phyloP scores from a whole-genome alignment of 1,140 invertebrate species.

The Zophobas morio region DNA sequence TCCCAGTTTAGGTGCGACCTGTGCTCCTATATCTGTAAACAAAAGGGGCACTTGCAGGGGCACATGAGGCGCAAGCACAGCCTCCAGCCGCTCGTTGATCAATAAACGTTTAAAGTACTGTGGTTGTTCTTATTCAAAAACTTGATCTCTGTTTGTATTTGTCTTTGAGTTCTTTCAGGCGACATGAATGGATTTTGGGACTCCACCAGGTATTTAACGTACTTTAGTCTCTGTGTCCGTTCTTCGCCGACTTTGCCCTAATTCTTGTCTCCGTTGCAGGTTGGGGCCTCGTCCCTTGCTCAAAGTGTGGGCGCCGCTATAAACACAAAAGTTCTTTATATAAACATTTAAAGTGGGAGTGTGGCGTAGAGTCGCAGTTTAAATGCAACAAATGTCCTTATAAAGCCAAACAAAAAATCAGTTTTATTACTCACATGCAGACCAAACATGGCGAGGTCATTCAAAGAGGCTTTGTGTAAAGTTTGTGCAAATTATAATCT shows the following conservation, averaged over 20 bases:
- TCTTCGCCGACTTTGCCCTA: not conserved
- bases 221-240: slow-evolving; percentile 1
- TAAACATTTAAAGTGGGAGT: slow-evolving; percentile 73
- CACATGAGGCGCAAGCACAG: slow-evolving; percentile 60
- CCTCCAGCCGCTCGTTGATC: not conserved
- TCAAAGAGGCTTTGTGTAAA: not conserved
- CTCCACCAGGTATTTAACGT: not conserved
- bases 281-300: not conserved
- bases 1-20: slow-evolving; percentile 74
- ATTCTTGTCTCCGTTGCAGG: slow-evolving; percentile 7
- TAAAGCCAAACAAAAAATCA: slow-evolving; percentile 62
- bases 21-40: slow-evolving; percentile 66
- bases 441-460: slow-evolving; percentile 54
- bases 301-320: slow-evolving; percentile 58
- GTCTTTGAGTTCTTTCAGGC: not conserved
- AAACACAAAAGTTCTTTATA: slow-evolving; percentile 68
- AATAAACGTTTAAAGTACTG: not conserved
- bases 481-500: not conserved
- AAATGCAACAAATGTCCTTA: slow-evolving; percentile 72
- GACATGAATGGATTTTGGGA: too few species aligned
- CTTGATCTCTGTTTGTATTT: not conserved
- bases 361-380: slow-evolving; percentile 72
- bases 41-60: slow-evolving; percentile 60
- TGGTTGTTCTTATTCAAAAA: too few species aligned
- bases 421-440: slow-evolving; percentile 59